Conservation (phyloP, 2,113 vertebrate genomes). For the Gopherus evgoodei region DNA sequence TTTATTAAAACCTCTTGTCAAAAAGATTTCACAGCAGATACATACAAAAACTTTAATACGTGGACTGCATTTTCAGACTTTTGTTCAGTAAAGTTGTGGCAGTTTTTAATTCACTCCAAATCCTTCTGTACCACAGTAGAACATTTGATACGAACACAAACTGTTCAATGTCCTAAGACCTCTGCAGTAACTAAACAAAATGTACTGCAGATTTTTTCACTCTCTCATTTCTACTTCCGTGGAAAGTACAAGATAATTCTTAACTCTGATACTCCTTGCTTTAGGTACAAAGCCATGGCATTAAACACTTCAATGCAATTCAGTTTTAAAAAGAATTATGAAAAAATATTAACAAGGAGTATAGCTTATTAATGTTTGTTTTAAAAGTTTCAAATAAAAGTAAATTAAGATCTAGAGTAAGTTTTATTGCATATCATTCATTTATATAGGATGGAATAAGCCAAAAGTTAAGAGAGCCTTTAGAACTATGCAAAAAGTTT, state of each 20-base stretch:
- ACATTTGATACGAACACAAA: background rate
- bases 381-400: too few relatives aligned
- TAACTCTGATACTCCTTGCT: background rate
- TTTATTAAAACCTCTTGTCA: background rate
- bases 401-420: too few relatives aligned
- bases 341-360: background rate
- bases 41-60: background rate
- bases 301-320: background rate
- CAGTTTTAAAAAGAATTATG: background rate
- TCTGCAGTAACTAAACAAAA: background rate
- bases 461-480: background rate
- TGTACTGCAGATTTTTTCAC: background rate
- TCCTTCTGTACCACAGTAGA: background rate
- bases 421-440: background rate
- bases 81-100: background rate
- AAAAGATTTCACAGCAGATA: background rate
- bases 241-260: background rate
- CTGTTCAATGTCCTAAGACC: background rate
- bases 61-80: background rate
- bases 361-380: background rate
- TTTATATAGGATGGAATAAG: background rate
- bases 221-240: background rate
- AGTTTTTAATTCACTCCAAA: background rate
- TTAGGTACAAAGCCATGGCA: background rate
- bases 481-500: background rate